Evolutionary conservation across 1,140 invertebrate species (phyloP).

Genomic region (Zophobas atratus): DNA sequence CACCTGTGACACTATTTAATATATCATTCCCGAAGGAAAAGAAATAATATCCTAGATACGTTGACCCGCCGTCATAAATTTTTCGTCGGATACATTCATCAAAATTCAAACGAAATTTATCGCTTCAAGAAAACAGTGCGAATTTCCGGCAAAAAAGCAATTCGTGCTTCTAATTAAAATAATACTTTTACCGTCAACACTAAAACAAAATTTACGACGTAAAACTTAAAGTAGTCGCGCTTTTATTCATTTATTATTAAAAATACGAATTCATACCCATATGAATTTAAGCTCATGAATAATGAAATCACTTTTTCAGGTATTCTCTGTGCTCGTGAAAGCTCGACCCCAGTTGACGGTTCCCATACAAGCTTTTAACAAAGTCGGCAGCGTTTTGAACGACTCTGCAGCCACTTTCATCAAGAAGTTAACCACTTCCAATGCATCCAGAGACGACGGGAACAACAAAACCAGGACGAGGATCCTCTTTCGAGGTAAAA

Average conservation of each 20-base stretch:
- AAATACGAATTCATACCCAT: background rate
- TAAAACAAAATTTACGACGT: no score
- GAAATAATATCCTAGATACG: no score
- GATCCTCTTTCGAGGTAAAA: conserved; percentile 25
- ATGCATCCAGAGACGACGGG: conserved; percentile 3
- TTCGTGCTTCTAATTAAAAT: no score
- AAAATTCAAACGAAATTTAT: no score
- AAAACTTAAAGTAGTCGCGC: background rate
- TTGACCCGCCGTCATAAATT: no score
- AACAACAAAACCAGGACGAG: conserved; percentile 33
- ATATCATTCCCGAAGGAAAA: no score
- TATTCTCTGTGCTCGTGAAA: background rate
- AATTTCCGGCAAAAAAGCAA: no score
- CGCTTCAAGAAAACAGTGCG: no score
- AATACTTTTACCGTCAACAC: no score
- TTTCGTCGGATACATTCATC: no score
- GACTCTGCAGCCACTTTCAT: conserved; percentile 5
- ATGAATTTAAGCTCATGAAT: no score
- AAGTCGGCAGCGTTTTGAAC: conserved; percentile 4
- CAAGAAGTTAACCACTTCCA: background rate
- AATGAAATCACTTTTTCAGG: background rate
- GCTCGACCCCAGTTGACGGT: conserved; percentile 14
- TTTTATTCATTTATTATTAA: background rate
- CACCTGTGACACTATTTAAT: no score
- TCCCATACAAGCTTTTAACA: conserved; percentile 6